Base-by-base conservation (phyloP, 2,797 vertebrate genomes). In the Etheostoma perlongum region DNA sequence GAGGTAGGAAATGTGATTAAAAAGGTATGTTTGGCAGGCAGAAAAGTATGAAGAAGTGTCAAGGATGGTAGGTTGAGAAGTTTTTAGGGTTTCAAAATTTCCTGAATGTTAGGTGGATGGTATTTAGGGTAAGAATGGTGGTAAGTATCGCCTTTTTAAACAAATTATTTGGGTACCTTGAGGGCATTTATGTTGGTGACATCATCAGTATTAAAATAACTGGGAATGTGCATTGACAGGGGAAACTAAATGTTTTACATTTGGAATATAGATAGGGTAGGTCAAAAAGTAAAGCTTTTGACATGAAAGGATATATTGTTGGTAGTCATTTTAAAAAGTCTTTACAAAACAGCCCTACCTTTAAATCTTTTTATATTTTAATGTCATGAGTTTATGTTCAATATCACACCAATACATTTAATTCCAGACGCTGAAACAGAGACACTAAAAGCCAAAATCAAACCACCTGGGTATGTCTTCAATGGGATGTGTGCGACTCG, bases 1-100 rank as follows among this genome's bases (percentile, higher is more conserved):
- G 90, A 94, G 93, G 94, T 94, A 89, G 71, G 92, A 67, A n/a
- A 70, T 62, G 2, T 49, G 47, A 67, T 54, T 27, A 6, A 51
- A 19, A 19, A 18, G 69, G 44, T 7, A 4, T 54, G 25, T 61
- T 48, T 63, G 12, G 4, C 13, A 62, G 27, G 27, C 30, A 47
- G 44, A 69, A 14, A 33, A 15, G 18, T 5, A 9, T n/a, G 11
- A 15, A 25, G 19, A 44, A 4, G 6, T 53, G 30, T 79, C 14
- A 21, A 55, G 14, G 36, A 23, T 44, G 2, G 40, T 21, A 13
- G n/a, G n/a, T 27, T 68, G 25, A n/a, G 16, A 21, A 0, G 21
- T 53, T 57, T 40, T 42, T 2, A 23, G 13, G 21, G 30, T 51
- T 70, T 67, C 21, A 25, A 18, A 12, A 49, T 30, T 19, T 49